These are phyloP conservation scores for Hyperoplus immaculatus DNA, from an alignment of 2,797 vertebrate genomes.

Conservation along the genomic window DNA sequence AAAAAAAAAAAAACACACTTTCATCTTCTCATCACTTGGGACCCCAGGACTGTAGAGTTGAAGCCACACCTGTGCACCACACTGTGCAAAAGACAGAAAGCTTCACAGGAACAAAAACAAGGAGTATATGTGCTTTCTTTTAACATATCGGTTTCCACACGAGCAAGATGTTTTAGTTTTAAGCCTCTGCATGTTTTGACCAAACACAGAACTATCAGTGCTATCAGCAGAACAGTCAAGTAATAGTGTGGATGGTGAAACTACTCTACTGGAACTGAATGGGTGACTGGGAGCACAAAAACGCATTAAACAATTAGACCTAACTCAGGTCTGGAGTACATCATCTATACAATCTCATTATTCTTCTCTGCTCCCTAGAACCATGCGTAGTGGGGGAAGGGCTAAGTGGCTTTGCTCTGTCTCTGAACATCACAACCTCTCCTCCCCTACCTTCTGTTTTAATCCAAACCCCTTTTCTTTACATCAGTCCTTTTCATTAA, in stretches of 20 bases:
- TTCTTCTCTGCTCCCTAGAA: slow-evolving; percentile 38
- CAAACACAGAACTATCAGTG: too few species aligned
- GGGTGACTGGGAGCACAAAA: slow-evolving; percentile 29
- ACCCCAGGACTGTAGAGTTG: slow-evolving; percentile 36
- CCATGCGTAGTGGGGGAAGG: slow-evolving; percentile 46
- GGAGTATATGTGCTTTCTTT: slow-evolving; percentile 3
- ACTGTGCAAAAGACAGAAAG: slow-evolving; percentile 20
- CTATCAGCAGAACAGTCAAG: slow-evolving; percentile 1
- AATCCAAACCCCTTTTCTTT: not conserved
- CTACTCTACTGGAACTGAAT: slow-evolving; percentile 3
- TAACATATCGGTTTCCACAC: not conserved
- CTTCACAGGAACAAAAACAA: slow-evolving; percentile 19
- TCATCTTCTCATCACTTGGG: slow-evolving; percentile 67
- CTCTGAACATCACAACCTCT: slow-evolving; percentile 16
- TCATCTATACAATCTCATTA: slow-evolving; percentile 66
- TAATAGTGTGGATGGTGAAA: not conserved
- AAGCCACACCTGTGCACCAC: slow-evolving; percentile 57
- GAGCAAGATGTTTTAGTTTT: not conserved
- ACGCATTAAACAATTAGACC: slow-evolving; percentile 64
- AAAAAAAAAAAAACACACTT: slow-evolving; percentile 66
- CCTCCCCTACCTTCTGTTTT: not conserved
- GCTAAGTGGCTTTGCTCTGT: slow-evolving; percentile 37
- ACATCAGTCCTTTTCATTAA: not conserved
- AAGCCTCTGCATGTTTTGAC: too few species aligned
- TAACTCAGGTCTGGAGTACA: slow-evolving; percentile 51